A percentile compares a stretch with the other conserved stretches of the same genome.
phyloP scores from a whole-genome alignment of 2,797 vertebrate genomes.

The Micropoecilia bifurca region DNA sequence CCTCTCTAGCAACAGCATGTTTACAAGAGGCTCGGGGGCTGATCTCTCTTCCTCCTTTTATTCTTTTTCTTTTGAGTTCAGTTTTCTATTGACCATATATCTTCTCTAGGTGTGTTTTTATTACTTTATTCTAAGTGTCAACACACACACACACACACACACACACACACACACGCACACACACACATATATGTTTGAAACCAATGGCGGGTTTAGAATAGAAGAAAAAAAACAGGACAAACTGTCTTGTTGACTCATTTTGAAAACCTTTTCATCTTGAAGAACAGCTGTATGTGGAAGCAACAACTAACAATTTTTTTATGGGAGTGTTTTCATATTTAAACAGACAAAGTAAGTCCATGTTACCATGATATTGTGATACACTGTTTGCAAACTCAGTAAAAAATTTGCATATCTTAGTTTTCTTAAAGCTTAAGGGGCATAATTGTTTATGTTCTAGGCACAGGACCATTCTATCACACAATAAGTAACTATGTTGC shows the following conservation, averaged over 20 bases:
- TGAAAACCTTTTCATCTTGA: conserved; percentile 58
- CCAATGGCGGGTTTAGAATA: conserved; percentile 12
- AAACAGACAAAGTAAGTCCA: neutral
- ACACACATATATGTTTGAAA: conserved; percentile 21
- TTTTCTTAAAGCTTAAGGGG: neutral
- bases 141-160: too few species aligned
- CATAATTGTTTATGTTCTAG: too few species aligned
- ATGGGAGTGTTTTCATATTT: neutral
- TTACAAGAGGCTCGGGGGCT: conserved; percentile 82
- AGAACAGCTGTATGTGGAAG: conserved; percentile 57
- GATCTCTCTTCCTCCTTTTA: conserved; percentile 51
- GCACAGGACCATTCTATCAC: too few species aligned
- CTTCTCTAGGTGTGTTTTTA: conserved; percentile 19
- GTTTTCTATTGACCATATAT: conserved; percentile 39
- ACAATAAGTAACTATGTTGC: too few species aligned
- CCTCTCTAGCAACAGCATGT: conserved; percentile 82
- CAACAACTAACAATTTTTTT: conserved; percentile 30
- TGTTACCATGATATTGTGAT: neutral
- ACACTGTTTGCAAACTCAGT: neutral
- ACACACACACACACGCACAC: too few species aligned
- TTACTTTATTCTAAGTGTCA: conserved; percentile 37
- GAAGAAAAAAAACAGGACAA: conserved; percentile 21
- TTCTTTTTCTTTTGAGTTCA: conserved; percentile 28
- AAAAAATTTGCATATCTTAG: neutral
- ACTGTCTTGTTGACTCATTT: conserved; percentile 65